phyloP scores from a whole-genome alignment of 2,797 vertebrate species.

The Columba guinea region DNA sequence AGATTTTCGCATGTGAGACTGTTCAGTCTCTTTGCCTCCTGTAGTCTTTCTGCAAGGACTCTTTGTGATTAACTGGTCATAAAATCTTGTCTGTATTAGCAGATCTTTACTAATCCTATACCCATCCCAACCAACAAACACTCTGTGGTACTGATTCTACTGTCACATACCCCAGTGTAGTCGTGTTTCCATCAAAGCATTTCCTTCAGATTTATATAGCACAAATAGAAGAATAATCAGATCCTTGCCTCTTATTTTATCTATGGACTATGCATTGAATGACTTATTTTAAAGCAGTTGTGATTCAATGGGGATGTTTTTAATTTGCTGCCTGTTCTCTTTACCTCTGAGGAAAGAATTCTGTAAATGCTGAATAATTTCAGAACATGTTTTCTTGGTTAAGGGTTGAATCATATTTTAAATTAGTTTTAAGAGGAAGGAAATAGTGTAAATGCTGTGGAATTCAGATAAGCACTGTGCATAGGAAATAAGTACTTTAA shows the following conservation, averaged over 20 bases:
- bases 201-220: constrained; percentile 12
- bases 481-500: constrained; percentile 62
- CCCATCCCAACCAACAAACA: neutral
- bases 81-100: neutral
- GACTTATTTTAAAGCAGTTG: constrained; percentile 24
- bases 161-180: neutral
- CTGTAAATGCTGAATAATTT: constrained; percentile 75
- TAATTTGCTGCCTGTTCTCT: constrained; percentile 72
- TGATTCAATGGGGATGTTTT: constrained; percentile 68
- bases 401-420: constrained; percentile 74
- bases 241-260: constrained; percentile 30
- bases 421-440: constrained; percentile 76
- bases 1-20: neutral
- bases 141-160: neutral
- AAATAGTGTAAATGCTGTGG: constrained; percentile 74
- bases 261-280: neutral
- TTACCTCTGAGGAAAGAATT: constrained; percentile 74
- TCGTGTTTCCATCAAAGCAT: neutral
- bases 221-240: constrained; percentile 42
- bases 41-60: neutral
- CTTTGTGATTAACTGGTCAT: neutral
- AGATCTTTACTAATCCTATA: neutral
- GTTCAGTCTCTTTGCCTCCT: neutral
- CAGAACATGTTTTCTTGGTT: constrained; percentile 76
- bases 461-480: constrained; percentile 71